A percentile compares a stretch with the other conserved stretches of the same genome.
phyloP scores from a whole-genome alignment of 2,888 invertebrate genomes.

The Platynereis dumerilii region DNA sequence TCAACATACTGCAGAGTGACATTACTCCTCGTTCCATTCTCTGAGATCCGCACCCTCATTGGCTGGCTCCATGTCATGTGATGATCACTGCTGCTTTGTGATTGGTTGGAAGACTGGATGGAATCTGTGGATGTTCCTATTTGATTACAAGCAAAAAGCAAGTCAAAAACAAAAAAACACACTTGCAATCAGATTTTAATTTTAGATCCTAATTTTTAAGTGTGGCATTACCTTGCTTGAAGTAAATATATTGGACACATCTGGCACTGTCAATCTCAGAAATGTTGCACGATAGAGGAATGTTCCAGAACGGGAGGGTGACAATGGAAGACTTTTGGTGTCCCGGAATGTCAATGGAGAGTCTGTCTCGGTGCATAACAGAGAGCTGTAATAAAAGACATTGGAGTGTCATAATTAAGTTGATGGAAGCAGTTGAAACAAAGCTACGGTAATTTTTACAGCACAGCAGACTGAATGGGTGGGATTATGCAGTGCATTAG shows the following conservation, averaged over 20 bases:
- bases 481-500: too few relatives aligned
- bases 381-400: too few relatives aligned
- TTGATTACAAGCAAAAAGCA: too few relatives aligned
- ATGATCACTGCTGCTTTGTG: background rate
- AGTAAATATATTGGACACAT: conserved; percentile 6
- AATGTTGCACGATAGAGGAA: background rate
- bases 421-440: conserved; percentile 1
- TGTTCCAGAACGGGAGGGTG: conserved; percentile 25
- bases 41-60: conserved; percentile 2
- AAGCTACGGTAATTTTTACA: too few relatives aligned
- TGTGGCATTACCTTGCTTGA: background rate
- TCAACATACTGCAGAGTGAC: background rate
- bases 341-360: background rate
- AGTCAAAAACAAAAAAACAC: too few relatives aligned
- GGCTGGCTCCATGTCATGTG: conserved; percentile 22
- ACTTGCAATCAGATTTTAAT: too few relatives aligned
- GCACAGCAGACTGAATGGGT: too few relatives aligned
- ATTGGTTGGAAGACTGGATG: background rate
- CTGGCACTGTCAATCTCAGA: background rate
- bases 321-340: background rate
- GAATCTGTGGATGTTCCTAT: too few relatives aligned
- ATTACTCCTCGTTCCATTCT: background rate
- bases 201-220: too few relatives aligned
- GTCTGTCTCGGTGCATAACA: too few relatives aligned
- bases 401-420: too few relatives aligned